Conservation (phyloP, 2,888 invertebrate species). For the Oasisia sp. region DNA sequence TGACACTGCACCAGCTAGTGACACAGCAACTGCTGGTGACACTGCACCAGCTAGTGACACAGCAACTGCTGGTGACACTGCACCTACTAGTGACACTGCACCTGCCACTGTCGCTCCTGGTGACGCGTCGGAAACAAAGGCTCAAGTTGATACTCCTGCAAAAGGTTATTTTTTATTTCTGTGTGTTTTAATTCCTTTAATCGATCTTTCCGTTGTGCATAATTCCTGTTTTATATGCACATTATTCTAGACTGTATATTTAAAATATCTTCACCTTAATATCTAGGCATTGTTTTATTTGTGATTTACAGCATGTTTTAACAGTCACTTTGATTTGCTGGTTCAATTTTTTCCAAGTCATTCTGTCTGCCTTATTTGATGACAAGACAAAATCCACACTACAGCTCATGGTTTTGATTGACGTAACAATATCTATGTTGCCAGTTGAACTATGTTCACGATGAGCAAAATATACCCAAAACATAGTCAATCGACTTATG, state of each 20-base stretch:
- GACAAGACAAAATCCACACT: background rate
- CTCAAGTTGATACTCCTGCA: background rate
- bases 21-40: background rate
- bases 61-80: background rate
- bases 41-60: too few relatives aligned
- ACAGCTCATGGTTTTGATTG: background rate
- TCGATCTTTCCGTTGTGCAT: background rate
- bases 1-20: background rate
- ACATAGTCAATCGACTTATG: too few relatives aligned
- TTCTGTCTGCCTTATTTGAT: background rate
- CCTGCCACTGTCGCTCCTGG: background rate
- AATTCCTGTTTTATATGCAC: background rate
- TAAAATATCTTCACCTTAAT: too few relatives aligned
- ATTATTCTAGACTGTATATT: background rate
- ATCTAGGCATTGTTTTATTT: too few relatives aligned
- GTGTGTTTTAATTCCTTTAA: background rate
- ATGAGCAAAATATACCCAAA: background rate
- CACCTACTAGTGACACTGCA: background rate
- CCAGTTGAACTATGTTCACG: too few relatives aligned
- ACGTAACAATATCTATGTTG: background rate
- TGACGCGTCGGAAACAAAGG: background rate
- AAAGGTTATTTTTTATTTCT: background rate
- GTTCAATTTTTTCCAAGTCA: background rate
- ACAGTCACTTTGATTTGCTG: background rate
- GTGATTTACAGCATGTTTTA: too few relatives aligned